A percentile compares a stretch with the other conserved stretches of the same genome.
Evolutionary conservation across 2,888 invertebrate genomes (phyloP).

Genomic region (Drymonia ruficornis): DNA sequence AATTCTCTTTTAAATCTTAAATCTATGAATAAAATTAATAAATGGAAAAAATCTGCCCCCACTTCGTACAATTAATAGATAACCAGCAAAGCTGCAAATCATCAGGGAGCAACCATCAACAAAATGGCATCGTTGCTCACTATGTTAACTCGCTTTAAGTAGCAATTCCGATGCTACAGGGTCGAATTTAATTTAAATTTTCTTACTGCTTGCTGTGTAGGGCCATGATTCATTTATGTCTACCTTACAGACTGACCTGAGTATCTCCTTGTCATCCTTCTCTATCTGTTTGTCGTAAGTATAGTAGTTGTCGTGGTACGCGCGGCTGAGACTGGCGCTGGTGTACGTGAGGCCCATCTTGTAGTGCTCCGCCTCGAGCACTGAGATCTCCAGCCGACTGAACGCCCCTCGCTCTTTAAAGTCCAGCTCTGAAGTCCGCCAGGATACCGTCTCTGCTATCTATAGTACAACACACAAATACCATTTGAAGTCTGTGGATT

Average conservation of each 20-base stretch:
- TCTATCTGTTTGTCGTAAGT: conserved; percentile 53
- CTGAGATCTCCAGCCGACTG: conserved; percentile 70
- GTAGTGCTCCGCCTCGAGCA: conserved; percentile 69
- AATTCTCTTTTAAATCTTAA: background rate
- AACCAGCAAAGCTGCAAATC: too few species aligned
- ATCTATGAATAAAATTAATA: too few species aligned
- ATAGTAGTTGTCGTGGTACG: conserved; percentile 61
- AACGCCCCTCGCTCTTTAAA: conserved; percentile 74
- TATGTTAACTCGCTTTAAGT: too few species aligned
- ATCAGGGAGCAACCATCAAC: too few species aligned
- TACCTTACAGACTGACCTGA: conserved; percentile 37
- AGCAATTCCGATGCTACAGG: too few species aligned
- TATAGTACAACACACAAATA: conserved; percentile 30
- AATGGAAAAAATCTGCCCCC: too few species aligned
- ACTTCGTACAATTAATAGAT: too few species aligned
- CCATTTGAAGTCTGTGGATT: background rate
- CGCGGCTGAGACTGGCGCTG: conserved; percentile 61
- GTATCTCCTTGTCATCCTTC: conserved; percentile 58
- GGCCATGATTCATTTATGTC: too few species aligned
- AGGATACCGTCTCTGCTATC: conserved; percentile 75
- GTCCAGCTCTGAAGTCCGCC: conserved; percentile 62
- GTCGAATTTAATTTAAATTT: too few species aligned
- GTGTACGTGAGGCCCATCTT: conserved; percentile 69
- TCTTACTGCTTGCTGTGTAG: too few species aligned
- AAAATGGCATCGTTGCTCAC: too few species aligned